phyloP scores from a whole-genome alignment of 1,140 invertebrate species.

The Zaprionus ornatus region DNA sequence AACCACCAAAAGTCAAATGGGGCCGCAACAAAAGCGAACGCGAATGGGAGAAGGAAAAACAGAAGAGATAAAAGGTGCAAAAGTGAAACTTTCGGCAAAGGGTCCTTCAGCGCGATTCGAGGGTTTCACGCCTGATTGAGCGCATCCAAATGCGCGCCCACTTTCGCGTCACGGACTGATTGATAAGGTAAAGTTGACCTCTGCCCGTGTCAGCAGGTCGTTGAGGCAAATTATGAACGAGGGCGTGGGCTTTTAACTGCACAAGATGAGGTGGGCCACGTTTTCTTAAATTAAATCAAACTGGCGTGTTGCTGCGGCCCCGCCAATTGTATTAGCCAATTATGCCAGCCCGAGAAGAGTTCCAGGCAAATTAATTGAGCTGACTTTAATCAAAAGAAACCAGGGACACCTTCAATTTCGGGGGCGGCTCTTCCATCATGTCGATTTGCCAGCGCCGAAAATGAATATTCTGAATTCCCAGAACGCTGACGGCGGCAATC shows the following conservation, averaged over 20 bases:
- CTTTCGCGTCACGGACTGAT: conserved; percentile 45
- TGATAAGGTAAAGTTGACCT: conserved; percentile 66
- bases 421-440: conserved; percentile 28
- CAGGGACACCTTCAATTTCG: not conserved
- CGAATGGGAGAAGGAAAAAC: conserved; percentile 27
- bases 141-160: conserved; percentile 26
- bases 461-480: conserved; percentile 5
- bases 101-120: conserved; percentile 30
- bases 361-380: conserved; percentile 19
- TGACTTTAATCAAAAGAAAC: conserved; percentile 17
- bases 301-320: conserved; percentile 14
- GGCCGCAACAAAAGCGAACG: conserved; percentile 37
- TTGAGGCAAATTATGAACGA: conserved; percentile 52
- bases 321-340: conserved; percentile 47
- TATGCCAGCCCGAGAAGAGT: conserved; percentile 20
- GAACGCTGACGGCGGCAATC: not conserved
- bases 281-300: conserved; percentile 50
- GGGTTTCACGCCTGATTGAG: conserved; percentile 72
- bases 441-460: not conserved
- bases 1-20: conserved; percentile 37
- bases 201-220: not conserved
- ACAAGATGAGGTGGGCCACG: conserved; percentile 1
- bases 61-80: conserved; percentile 57
- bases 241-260: conserved; percentile 5
- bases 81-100: conserved; percentile 52